Conservation (phyloP, 2,888 invertebrate genomes). For the Dolichopus griseipennis region DNA sequence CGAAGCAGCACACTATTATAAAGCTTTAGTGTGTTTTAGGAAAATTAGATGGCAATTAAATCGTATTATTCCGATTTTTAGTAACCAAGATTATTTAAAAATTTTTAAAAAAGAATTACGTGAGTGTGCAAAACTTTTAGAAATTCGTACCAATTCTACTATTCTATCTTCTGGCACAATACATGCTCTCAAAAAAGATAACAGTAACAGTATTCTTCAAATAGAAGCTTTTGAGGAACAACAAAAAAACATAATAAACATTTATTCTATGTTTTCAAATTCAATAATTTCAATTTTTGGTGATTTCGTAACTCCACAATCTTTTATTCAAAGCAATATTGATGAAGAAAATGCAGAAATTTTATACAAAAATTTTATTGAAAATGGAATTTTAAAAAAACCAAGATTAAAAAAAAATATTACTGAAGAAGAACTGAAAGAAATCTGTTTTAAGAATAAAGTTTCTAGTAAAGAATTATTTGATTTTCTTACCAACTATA, state of each 20-base stretch:
- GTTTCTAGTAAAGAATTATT: not conserved
- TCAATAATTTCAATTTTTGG: not conserved
- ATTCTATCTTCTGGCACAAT: constrained; percentile 2
- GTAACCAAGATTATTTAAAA: too few species aligned
- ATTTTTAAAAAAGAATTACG: constrained; percentile 10
- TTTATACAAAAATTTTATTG: not conserved
- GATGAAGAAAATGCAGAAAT: not conserved
- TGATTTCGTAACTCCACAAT: not conserved
- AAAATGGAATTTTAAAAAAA: not conserved
- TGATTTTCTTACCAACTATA: not conserved
- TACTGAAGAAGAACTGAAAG: not conserved
- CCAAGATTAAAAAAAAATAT: not conserved
- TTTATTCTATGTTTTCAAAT: not conserved
- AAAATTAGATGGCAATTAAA: not conserved
- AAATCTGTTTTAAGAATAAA: not conserved
- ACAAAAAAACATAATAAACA: constrained; percentile 7
- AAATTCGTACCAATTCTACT: not conserved
- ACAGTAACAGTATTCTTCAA: constrained; percentile 11
- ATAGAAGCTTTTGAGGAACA: constrained; percentile 15
- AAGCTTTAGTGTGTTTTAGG: not conserved
- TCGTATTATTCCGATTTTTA: too few species aligned
- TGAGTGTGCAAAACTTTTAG: constrained; percentile 12
- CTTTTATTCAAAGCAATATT: not conserved
- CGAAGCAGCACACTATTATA: constrained; percentile 12
- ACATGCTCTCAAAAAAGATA: constrained; percentile 5